These are phyloP conservation scores for Macroglossus sobrinus DNA, from an alignment of 2,113 vertebrate species.

Conservation along the genomic window DNA sequence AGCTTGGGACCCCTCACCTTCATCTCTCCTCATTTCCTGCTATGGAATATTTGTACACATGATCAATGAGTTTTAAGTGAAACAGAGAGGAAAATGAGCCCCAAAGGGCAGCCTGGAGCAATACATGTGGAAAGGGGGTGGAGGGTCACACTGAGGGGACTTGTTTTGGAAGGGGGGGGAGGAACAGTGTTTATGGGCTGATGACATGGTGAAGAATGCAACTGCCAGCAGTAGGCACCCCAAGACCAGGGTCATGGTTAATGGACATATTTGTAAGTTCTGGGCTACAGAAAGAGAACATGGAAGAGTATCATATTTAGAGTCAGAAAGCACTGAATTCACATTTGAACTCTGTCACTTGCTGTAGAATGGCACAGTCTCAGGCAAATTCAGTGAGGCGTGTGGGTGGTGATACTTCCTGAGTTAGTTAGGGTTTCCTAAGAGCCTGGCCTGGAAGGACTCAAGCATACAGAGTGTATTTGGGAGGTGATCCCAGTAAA, in stretches of 20 bases:
- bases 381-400: background rate
- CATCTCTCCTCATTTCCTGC: background rate
- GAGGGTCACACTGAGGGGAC: background rate
- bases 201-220: background rate
- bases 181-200: background rate
- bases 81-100: background rate
- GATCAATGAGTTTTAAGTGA: background rate
- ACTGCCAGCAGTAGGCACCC: background rate
- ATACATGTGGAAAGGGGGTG: fast-evolving
- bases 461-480: background rate
- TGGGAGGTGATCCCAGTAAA: background rate
- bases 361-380: background rate
- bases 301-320: background rate
- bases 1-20: background rate
- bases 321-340: background rate
- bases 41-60: background rate
- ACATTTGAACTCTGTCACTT: background rate
- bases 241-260: background rate
- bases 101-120: background rate
- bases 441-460: background rate
- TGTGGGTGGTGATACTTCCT: background rate
- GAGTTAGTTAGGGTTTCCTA: background rate
- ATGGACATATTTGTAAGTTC: background rate
- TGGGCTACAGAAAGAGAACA: background rate
- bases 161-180: background rate